These are phyloP conservation scores for Choreutis nemorana DNA, from an alignment of 2,888 invertebrate genomes.

Conservation along the genomic window DNA sequence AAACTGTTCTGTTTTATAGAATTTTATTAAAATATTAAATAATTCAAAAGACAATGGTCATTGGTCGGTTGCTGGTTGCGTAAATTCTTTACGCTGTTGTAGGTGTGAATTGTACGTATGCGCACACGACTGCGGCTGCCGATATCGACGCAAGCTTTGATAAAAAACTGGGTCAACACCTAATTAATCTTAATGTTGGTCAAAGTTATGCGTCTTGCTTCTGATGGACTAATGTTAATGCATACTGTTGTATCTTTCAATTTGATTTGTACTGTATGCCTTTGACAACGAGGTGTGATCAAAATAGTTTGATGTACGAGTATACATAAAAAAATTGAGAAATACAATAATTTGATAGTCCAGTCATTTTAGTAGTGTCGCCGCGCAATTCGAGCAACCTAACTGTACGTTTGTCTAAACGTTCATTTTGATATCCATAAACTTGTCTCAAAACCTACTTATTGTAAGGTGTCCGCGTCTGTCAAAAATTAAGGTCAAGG, in stretches of 20 bases:
- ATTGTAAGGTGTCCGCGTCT: too few relatives aligned
- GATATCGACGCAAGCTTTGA: constrained; percentile 29
- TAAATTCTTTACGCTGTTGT: neutral
- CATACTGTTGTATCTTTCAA: constrained; percentile 14
- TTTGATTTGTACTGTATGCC: too few relatives aligned
- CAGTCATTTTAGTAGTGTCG: too few relatives aligned
- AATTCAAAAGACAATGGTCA: neutral
- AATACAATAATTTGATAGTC: neutral
- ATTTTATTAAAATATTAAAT: too few relatives aligned
- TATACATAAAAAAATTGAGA: neutral
- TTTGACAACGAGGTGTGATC: too few relatives aligned
- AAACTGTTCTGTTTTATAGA: too few relatives aligned
- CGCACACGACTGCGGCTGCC: constrained; percentile 26
- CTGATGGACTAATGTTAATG: constrained; percentile 39
- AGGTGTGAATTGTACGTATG: constrained; percentile 17
- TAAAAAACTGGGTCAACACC: constrained; percentile 50
- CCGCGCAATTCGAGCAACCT: too few relatives aligned
- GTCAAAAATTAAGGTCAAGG: too few relatives aligned
- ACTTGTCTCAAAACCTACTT: too few relatives aligned
- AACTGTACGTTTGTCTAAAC: too few relatives aligned
- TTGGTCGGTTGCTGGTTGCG: neutral
- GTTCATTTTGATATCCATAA: too few relatives aligned
- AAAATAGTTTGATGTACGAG: too few relatives aligned
- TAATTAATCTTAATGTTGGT: constrained; percentile 45
- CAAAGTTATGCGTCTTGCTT: constrained; percentile 42